Evolutionary conservation across 2,113 vertebrate genomes (phyloP).

Genomic region (Pontoporia blainvillei): DNA sequence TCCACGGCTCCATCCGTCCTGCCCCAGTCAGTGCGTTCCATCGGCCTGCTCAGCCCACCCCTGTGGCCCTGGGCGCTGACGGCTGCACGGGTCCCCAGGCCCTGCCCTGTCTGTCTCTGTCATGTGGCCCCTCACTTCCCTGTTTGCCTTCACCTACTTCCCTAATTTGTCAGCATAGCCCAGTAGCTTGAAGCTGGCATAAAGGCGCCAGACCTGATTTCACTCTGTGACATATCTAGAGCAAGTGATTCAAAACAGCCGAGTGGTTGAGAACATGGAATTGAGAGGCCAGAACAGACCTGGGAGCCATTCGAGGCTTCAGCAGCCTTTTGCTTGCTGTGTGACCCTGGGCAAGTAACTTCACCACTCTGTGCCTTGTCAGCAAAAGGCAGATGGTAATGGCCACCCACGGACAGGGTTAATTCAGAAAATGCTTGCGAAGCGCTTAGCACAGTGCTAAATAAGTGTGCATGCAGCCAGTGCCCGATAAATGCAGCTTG

Average conservation of each 20-base stretch:
- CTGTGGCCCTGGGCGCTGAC: not conserved
- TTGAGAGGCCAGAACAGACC: not conserved
- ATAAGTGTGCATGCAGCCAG: not conserved
- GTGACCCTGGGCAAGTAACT: not conserved
- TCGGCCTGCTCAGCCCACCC: not conserved
- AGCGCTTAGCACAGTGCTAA: not conserved
- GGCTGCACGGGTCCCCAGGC: not conserved
- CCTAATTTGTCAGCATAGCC: not conserved
- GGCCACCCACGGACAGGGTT: not conserved
- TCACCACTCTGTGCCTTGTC: not conserved
- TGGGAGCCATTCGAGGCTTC: not conserved
- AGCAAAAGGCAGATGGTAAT: too few species aligned
- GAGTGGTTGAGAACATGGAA: not conserved
- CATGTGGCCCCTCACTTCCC: slow-evolving; percentile 1
- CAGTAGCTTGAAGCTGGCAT: not conserved
- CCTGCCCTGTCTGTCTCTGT: not conserved
- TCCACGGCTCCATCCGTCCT: rapidly evolving
- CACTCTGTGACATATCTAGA: not conserved
- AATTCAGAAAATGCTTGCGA: not conserved
- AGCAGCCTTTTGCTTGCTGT: not conserved
- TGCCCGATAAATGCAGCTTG: too few species aligned
- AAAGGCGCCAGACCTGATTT: not conserved
- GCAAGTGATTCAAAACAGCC: not conserved
- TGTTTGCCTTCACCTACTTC: not conserved
- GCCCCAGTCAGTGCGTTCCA: not conserved